Base-by-base conservation (phyloP, 2,113 vertebrate species). In the Corythornis madagascariensis region DNA sequence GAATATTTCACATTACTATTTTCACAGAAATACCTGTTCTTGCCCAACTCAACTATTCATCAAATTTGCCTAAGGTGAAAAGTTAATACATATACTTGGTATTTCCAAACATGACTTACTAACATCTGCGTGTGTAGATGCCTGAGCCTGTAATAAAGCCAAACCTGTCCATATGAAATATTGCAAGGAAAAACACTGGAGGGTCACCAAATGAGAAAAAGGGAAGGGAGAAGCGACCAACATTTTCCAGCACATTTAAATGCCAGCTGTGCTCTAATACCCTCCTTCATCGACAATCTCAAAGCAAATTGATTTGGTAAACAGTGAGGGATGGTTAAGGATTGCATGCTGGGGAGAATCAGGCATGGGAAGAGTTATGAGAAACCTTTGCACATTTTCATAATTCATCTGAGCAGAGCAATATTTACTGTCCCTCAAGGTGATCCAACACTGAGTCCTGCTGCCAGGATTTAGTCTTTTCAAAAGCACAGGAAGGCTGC, bases 91-190 rank as follows among this genome's bases (percentile, higher is more conserved):
- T 42, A 20, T 50, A 52, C 48, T 88, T 79, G 21, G 47, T 85
- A 43, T 50, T 92, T 86, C 87, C 85, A 94, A 86, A 55, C n/a
- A 83, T 82, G 80, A 64, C 75, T 94, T 85, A 75, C 2, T 42
- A 96, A 69, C 82, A 95, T 88, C 81, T 92, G 85, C 2, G 3
- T 57, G 50, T 1, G 4, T 35, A 65, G 69, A 52, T 71, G 87
- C 92, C 84, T 12, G 40, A 61, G 78, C 90, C 88, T 79, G 61
- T 64, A 89, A 86, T 82, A 83, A 95, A 94, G 61, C 76, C 80
- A 78, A 86, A 91, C 47, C 56, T 82, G 83, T 83, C 92, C 40
- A 6, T 65, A 55, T 88, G 70, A 96, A 87, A 91, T 73, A 86
- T 64, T 64, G 76, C 42, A 83, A 67, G 11, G 48, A 16, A 76